A percentile compares a stretch with the other conserved stretches of the same genome.
phyloP scores from a whole-genome alignment of 2,113 vertebrate genomes.

The Brienomyrus brachyistius region DNA sequence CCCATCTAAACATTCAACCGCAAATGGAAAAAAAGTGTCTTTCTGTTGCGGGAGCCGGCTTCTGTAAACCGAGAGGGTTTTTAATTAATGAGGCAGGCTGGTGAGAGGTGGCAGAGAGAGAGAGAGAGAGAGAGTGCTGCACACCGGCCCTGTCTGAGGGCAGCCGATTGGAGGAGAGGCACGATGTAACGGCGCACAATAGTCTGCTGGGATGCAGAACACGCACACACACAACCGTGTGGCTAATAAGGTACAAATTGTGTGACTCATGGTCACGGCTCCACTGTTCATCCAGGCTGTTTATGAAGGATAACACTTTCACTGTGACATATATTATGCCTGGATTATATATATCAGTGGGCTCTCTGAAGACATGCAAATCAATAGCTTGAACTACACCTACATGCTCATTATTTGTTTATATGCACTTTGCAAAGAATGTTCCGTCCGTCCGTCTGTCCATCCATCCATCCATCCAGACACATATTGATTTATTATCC shows the following conservation, averaged over 20 bases:
- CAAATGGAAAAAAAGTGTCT: constrained; percentile 34
- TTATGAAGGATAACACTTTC: neutral
- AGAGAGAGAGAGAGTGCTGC: neutral
- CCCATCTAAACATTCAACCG: constrained; percentile 44
- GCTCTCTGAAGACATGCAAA: neutral
- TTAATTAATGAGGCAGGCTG: constrained; percentile 51
- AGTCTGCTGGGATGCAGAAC: neutral
- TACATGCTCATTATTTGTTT: neutral
- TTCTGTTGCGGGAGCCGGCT: constrained; percentile 21
- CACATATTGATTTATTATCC: too few relatives aligned
- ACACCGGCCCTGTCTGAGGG: constrained; percentile 20
- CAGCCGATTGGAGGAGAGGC: neutral
- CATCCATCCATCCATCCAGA: too few relatives aligned
- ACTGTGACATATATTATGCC: neutral
- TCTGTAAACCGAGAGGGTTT: constrained; percentile 48
- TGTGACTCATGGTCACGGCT: neutral
- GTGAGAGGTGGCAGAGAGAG: neutral
- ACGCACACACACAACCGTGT: neutral
- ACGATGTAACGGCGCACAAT: neutral
- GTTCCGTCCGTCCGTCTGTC: neutral
- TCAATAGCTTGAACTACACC: neutral
- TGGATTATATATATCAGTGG: neutral
- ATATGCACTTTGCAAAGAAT: neutral
- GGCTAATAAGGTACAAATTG: neutral
- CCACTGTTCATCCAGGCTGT: neutral